Evolutionary conservation across 2,797 vertebrate genomes (phyloP), one percentile per base, ranked within the genome.

Genomic region (Xenops minutus): DNA sequence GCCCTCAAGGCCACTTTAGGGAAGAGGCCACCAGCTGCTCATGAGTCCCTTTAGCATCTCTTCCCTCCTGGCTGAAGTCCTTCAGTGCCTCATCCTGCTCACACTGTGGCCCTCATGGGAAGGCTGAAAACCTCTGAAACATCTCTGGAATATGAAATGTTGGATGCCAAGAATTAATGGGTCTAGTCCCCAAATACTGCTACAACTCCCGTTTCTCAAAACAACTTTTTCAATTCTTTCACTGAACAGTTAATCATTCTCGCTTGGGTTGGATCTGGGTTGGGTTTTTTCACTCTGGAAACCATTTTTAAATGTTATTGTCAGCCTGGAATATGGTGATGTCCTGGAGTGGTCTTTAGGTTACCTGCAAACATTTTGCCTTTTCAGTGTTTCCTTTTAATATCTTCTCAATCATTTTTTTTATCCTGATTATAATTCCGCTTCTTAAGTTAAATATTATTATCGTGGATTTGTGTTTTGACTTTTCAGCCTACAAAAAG

Each of bases 401-500:
- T 32, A n/a, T 39, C 15, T 14, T 63, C 32, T 58, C 58, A 29
- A 22, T 27, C 27, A 36, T 27, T 83, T 79, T 46, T 43, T 4
- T 6, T 49, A 10, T 18, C 4, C 29, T 15, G 5, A 68, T 89
- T 84, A 27, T 17, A 78, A 39, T 63, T 90, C 23, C 21, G n/a
- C 17, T 52, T 88, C 44, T 79, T 32, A 46, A 76, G 61, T 79
- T 68, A 52, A 39, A 72, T 64, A 49, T n/a, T 91, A 20, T 87
- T 72, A 61, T 43, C 5, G 10, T 30, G 49, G 52, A 71, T 91
- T 49, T 78, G 46, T 88, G 69, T 78, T 95, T 75, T 64, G 74
- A 48, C 58, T 93, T 91, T 52, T 78, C 66, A 78, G 46, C 71
- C 84, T 36, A 61, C 29, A 46, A 37, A 62, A 83, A 77, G 44